Conservation (phyloP, 1,140 invertebrate species). For the Acromyrmex echinatior region DNA sequence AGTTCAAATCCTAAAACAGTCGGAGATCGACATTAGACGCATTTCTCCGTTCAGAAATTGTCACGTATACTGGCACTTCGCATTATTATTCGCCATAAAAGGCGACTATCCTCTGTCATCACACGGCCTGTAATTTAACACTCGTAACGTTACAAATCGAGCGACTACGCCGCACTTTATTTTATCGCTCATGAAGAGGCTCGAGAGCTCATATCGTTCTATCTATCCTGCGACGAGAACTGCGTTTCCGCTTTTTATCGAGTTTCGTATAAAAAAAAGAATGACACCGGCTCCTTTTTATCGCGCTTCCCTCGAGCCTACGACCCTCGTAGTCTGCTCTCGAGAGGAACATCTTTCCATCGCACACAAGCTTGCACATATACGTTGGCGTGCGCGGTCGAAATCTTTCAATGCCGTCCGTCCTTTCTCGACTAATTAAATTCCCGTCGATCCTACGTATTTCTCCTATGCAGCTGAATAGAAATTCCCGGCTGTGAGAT, state of each 20-base stretch:
- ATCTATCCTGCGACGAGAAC: slow-evolving; percentile 10
- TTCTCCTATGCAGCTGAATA: slow-evolving; percentile 65
- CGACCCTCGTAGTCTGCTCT: not conserved
- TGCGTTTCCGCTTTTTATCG: slow-evolving; percentile 31
- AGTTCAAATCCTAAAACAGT: slow-evolving; percentile 10
- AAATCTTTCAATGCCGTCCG: slow-evolving; percentile 56
- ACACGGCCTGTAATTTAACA: slow-evolving; percentile 22
- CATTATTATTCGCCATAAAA: slow-evolving; percentile 36
- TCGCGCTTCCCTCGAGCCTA: slow-evolving; percentile 30
- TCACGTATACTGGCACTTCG: slow-evolving; percentile 1
- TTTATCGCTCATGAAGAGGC: slow-evolving; percentile 19
- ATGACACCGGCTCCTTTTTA: slow-evolving; percentile 40
- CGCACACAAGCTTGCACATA: not conserved
- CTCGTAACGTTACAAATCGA: slow-evolving; percentile 35
- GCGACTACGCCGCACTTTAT: slow-evolving; percentile 11
- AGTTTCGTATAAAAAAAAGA: slow-evolving; percentile 36
- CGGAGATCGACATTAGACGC: not conserved
- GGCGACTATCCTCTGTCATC: not conserved
- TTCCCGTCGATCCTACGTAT: slow-evolving; percentile 75
- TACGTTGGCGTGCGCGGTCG: not conserved
- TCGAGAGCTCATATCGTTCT: slow-evolving; percentile 13
- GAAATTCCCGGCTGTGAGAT: slow-evolving; percentile 64
- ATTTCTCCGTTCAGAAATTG: not conserved
- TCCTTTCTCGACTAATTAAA: slow-evolving; percentile 70
- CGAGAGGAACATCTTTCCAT: slow-evolving; percentile 38